Conservation (phyloP, 2,888 invertebrate genomes). For the Phrixothrix hirtus region DNA sequence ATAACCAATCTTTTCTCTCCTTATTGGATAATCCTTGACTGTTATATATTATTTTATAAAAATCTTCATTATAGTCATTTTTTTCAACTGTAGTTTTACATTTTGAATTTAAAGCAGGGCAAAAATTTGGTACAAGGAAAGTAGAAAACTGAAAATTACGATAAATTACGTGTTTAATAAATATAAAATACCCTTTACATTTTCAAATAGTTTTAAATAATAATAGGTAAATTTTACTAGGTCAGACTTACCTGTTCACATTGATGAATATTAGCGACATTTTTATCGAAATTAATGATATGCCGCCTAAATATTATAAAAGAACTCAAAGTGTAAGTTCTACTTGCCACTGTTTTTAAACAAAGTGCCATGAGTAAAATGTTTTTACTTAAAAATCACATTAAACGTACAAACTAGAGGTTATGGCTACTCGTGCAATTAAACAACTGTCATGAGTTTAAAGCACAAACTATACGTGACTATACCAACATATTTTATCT, state of each 20-base stretch:
- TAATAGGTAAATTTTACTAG: too few relatives aligned
- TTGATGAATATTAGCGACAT: constrained; percentile 4
- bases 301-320: constrained; percentile 4
- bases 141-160: constrained; percentile 8
- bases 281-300: constrained; percentile 12
- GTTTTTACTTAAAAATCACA: constrained; percentile 9
- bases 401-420: background rate
- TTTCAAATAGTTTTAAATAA: too few relatives aligned
- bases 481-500: too few relatives aligned
- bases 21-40: constrained; percentile 12
- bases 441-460: too few relatives aligned
- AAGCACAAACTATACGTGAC: background rate
- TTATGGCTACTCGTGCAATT: constrained; percentile 15
- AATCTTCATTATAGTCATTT: background rate
- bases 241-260: constrained; percentile 14
- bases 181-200: too few relatives aligned
- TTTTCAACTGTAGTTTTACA: constrained; percentile 2
- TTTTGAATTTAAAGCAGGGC: constrained; percentile 1
- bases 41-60: background rate
- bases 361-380: constrained; percentile 16
- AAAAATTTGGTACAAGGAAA: background rate
- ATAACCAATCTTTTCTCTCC: constrained; percentile 6
- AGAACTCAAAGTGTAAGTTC: constrained; percentile 14
- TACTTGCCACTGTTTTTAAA: constrained; percentile 18
- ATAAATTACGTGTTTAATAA: background rate